phyloP scores from a whole-genome alignment of 2,888 invertebrate species.

The Cerastis rubricosa region DNA sequence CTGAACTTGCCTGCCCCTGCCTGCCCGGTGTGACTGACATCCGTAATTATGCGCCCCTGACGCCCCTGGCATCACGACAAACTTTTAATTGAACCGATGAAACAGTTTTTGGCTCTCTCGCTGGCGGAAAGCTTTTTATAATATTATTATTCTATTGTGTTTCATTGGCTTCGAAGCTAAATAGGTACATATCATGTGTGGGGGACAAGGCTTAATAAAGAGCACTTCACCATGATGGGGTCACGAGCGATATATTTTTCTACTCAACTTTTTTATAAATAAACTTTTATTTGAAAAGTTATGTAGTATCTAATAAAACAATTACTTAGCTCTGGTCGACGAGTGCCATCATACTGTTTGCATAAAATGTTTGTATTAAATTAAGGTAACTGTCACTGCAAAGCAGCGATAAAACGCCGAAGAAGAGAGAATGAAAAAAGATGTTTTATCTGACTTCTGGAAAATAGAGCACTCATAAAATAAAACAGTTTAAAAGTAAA shows the following conservation, averaged over 20 bases:
- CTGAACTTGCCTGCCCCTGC: constrained; percentile 15
- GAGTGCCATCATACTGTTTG: background rate
- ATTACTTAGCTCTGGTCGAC: background rate
- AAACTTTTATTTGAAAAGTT: background rate
- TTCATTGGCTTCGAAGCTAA: constrained; percentile 33
- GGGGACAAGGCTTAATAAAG: background rate
- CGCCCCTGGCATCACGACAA: constrained; percentile 63
- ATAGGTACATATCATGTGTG: background rate
- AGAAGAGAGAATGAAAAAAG: background rate
- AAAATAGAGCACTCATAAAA: background rate
- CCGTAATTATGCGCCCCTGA: constrained; percentile 72
- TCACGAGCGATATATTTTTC: background rate
- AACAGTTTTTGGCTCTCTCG: constrained; percentile 71
- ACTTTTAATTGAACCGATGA: constrained; percentile 82
- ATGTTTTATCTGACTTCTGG: background rate
- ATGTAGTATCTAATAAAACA: background rate
- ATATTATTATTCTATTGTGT: constrained; percentile 54
- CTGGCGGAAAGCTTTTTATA: constrained; percentile 57
- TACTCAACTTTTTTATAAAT: background rate
- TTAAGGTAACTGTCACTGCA: background rate
- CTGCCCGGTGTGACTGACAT: constrained; percentile 70
- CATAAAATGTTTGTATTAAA: background rate
- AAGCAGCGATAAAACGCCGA: background rate
- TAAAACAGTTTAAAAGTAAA: background rate
- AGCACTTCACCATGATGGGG: background rate